phyloP scores from a whole-genome alignment of 1,140 invertebrate species.

The Ectropis grisescens region DNA sequence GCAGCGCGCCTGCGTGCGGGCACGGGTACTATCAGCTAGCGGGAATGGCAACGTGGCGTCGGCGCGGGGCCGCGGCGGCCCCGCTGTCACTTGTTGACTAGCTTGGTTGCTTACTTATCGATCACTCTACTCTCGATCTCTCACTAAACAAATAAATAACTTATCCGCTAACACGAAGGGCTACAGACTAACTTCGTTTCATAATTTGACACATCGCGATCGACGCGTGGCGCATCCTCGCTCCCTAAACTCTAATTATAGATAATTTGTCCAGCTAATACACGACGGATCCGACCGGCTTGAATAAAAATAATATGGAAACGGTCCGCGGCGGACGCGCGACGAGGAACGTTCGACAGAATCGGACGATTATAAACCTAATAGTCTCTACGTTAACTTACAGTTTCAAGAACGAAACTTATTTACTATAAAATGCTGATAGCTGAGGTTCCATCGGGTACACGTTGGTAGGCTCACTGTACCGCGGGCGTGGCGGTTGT shows the following conservation, averaged over 20 bases:
- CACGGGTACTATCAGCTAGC: too few relatives aligned
- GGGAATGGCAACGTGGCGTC: conserved; percentile 49
- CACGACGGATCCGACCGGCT: conserved; percentile 38
- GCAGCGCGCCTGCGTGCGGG: too few relatives aligned
- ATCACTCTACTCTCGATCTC: conserved; percentile 42
- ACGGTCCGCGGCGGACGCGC: conserved; percentile 10
- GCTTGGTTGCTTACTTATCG: conserved; percentile 60
- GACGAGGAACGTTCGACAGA: conserved; percentile 32
- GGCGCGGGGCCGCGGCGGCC: conserved; percentile 17
- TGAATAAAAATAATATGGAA: conserved; percentile 25
- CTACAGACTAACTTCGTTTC: conserved; percentile 18
- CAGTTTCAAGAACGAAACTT: conserved; percentile 61
- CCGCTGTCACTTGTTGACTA: conserved; percentile 53
- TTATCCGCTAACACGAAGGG: conserved; percentile 46
- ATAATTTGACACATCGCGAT: conserved; percentile 31
- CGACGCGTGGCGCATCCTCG: conserved; percentile 21
- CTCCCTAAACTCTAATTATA: conserved; percentile 38
- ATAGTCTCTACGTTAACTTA: conserved; percentile 59
- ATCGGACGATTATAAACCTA: conserved; percentile 39
- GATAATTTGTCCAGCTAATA: conserved; percentile 64
- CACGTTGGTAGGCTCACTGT: conserved; percentile 25
- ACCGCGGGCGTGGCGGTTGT: conserved; percentile 5
- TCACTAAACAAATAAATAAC: conserved; percentile 65
- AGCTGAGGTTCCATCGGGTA: conserved; percentile 41
- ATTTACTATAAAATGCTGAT: conserved; percentile 53